These are phyloP conservation scores for Morone chrysops DNA, from an alignment of 2,113 vertebrate species.

Conservation along the genomic window DNA sequence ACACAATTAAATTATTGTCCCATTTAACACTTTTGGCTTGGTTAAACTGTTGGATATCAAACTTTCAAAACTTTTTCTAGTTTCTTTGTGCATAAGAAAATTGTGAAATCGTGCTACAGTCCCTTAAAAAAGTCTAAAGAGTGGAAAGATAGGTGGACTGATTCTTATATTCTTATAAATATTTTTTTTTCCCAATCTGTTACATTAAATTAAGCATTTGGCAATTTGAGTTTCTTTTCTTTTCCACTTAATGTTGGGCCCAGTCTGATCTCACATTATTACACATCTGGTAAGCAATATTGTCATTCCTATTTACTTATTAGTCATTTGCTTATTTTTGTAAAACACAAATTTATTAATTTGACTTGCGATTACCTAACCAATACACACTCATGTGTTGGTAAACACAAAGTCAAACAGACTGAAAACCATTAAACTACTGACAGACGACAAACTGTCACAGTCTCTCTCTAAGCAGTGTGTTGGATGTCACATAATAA, in stretches of 20 bases:
- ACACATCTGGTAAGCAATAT: background rate
- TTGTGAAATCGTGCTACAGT: background rate
- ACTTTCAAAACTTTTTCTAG: background rate
- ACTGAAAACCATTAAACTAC: background rate
- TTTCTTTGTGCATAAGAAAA: background rate
- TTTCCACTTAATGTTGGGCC: background rate
- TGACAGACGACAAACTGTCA: background rate
- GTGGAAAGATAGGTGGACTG: background rate
- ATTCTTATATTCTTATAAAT: too few relatives aligned
- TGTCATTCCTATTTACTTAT: too few relatives aligned
- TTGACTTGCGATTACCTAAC: background rate
- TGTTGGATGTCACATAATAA: background rate
- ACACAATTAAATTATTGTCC: background rate
- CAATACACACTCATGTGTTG: background rate
- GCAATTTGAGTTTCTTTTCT: background rate
- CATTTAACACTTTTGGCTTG: conserved; percentile 8
- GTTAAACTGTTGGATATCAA: background rate
- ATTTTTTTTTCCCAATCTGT: too few relatives aligned
- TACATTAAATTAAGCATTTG: background rate
- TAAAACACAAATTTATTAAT: background rate
- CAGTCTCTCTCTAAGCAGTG: background rate
- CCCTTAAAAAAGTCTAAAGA: background rate
- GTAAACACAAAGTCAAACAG: background rate
- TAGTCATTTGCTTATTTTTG: background rate
- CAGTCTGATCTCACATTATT: background rate